phyloP scores from a whole-genome alignment of 2,113 vertebrate genomes.

The Mohoua ochrocephala region DNA sequence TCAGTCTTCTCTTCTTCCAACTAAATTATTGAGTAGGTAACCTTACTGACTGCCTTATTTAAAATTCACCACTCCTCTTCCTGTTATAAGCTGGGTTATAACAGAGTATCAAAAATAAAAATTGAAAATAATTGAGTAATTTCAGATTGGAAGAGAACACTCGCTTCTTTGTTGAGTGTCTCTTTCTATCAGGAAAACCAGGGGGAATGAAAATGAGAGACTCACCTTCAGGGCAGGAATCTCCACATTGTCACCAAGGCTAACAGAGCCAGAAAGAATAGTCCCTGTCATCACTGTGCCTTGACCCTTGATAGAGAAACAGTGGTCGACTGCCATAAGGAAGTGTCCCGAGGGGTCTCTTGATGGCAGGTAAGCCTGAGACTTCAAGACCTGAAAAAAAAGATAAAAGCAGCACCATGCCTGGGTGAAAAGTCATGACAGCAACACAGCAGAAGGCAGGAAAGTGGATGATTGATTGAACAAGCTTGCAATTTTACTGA shows the following conservation, averaged over 20 bases:
- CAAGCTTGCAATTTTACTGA: constrained; percentile 10
- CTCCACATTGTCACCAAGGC: constrained; percentile 90
- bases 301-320: constrained; percentile 96
- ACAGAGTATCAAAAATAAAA: background rate
- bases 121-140: background rate
- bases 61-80: background rate
- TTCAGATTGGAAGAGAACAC: background rate
- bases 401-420: constrained; percentile 35
- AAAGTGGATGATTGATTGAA: background rate
- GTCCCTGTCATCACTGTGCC: constrained; percentile 98
- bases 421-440: constrained; percentile 28
- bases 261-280: constrained; percentile 90
- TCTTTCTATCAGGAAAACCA: background rate
- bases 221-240: constrained; percentile 94
- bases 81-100: background rate
- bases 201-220: constrained; percentile 29
- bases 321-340: constrained; percentile 96
- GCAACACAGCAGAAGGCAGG: background rate
- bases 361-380: constrained; percentile 85
- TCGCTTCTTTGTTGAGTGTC: background rate
- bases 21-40: background rate
- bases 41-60: background rate
- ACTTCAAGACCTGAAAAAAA: constrained; percentile 84
- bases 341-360: constrained; percentile 88
- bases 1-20: background rate